Evolutionary conservation across 2,888 invertebrate genomes (phyloP).

Genomic region (Nemurella pictetii): DNA sequence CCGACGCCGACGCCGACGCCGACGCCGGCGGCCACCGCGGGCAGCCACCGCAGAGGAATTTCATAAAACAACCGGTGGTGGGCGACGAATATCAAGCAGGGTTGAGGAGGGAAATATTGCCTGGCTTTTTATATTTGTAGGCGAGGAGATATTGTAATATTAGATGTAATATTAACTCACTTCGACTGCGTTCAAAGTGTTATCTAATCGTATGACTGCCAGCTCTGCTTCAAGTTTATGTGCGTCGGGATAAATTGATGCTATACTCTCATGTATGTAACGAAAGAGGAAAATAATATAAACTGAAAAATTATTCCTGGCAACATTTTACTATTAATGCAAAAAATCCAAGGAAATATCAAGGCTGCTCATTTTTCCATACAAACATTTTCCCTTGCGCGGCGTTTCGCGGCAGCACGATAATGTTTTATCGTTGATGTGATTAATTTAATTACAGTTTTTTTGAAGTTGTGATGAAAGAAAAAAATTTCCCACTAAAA

Average conservation of each 20-base stretch:
- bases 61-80: not conserved
- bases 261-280: not conserved
- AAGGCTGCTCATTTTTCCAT: no score
- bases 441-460: no score
- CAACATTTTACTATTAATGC: no score
- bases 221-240: not conserved
- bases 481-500: no score
- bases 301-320: no score
- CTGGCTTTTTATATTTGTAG: not conserved
- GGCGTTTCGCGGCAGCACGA: no score
- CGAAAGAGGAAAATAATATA: not conserved
- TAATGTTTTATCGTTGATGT: no score
- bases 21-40: not conserved
- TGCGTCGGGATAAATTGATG: not conserved
- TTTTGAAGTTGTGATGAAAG: no score
- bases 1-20: no score
- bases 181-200: not conserved
- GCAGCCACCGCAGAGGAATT: not conserved
- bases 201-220: not conserved
- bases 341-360: no score
- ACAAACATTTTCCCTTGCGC: no score
- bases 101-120: not conserved
- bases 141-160: not conserved
- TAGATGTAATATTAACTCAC: not conserved
- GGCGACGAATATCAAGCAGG: not conserved